Percentiles rank a stretch among this genome's conserved stretches.
phyloP scores from a whole-genome alignment of 2,113 vertebrate species.

The Cnemophilus loriae region DNA sequence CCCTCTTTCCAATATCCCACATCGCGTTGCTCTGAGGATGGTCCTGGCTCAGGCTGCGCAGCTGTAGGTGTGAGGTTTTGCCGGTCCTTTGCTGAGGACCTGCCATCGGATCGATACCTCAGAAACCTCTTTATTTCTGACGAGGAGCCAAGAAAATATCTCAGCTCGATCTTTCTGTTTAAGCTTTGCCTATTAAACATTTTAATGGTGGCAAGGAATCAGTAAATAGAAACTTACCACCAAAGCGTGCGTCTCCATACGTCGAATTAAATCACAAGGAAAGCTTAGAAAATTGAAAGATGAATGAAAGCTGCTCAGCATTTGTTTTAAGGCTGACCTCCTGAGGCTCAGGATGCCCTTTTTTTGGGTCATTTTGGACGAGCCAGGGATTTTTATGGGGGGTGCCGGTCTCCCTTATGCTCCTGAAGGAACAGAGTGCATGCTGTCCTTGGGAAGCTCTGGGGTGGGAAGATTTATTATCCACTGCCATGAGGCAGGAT shows the following conservation, averaged over 20 bases:
- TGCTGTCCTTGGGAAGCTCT: not conserved
- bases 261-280: rapidly evolving
- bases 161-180: not conserved
- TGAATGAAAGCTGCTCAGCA: not conserved
- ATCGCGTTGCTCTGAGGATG: rapidly evolving
- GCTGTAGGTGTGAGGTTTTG: not conserved
- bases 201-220: not conserved
- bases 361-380: not conserved
- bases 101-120: rapidly evolving
- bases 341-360: not conserved
- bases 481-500: not conserved
- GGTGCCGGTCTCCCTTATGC: rapidly evolving
- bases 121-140: not conserved
- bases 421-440: rapidly evolving
- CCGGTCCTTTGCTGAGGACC: not conserved
- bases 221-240: not conserved
- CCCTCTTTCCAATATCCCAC: not conserved
- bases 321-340: not conserved
- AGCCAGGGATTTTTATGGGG: rapidly evolving
- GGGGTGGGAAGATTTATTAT: not conserved
- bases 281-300: not conserved
- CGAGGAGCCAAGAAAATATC: not conserved
- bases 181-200: not conserved
- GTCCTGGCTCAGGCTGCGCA: not conserved
- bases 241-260: rapidly evolving